phyloP scores from a whole-genome alignment of 2,797 vertebrate species.

The Notamacropus eugenii region DNA sequence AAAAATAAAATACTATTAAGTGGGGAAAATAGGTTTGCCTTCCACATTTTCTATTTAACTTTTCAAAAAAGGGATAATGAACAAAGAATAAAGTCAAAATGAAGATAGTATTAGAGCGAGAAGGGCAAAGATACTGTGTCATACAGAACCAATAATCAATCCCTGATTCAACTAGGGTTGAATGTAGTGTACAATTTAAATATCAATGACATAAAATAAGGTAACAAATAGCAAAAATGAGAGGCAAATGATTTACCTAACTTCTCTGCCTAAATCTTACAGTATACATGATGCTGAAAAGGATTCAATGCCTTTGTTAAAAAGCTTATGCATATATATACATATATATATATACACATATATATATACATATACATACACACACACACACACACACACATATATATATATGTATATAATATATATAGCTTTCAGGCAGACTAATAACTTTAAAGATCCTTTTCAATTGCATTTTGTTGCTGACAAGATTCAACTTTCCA shows the following conservation, averaged over 20 bases:
- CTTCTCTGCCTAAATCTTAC: constrained; percentile 14
- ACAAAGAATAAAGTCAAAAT: neutral
- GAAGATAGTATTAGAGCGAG: neutral
- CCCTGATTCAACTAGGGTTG: constrained; percentile 4
- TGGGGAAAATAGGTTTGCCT: neutral
- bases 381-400: no score
- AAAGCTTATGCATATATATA: neutral
- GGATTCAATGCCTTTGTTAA: neutral
- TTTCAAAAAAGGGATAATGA: constrained; percentile 1
- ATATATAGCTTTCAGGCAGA: constrained; percentile 21
- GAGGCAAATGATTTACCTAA: constrained; percentile 36
- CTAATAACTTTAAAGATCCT: constrained; percentile 14
- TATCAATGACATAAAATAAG: constrained; percentile 1
- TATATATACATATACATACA: no score
- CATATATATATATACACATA: no score
- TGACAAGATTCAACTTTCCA: neutral
- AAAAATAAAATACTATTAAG: no score
- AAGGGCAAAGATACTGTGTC: constrained; percentile 3
- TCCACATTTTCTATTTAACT: constrained; percentile 3
- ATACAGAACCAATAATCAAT: neutral
- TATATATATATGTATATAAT: no score
- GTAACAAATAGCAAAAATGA: constrained; percentile 25
- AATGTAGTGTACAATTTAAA: constrained; percentile 27
- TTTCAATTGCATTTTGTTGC: neutral
- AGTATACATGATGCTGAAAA: constrained; percentile 8